Evolutionary conservation across 2,797 vertebrate species (phyloP).

Genomic region (Oryzias sinensis): DNA sequence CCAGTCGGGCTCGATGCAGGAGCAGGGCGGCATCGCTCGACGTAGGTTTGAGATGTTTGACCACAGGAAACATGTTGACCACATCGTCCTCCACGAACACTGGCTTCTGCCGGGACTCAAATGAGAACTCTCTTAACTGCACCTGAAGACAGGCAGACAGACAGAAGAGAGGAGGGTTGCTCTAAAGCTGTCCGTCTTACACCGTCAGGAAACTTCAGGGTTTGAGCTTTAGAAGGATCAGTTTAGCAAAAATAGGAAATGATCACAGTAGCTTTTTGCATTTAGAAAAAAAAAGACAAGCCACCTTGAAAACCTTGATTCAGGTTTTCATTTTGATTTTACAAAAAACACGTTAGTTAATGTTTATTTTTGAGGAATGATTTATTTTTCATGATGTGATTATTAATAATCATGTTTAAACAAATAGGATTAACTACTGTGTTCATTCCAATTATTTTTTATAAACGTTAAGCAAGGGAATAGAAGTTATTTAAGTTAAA

Average conservation of each 20-base stretch:
- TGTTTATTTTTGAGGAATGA: no score
- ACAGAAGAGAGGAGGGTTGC: not conserved
- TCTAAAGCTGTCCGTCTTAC: not conserved
- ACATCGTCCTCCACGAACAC: slow-evolving; percentile 91
- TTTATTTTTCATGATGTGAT: no score
- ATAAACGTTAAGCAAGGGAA: no score
- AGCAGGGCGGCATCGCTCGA: slow-evolving; percentile 87
- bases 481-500: not conserved
- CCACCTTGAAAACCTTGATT: not conserved
- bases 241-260: not conserved
- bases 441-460: no score
- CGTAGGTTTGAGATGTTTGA: slow-evolving; percentile 89
- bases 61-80: slow-evolving; percentile 94
- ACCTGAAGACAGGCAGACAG: slow-evolving; percentile 70
- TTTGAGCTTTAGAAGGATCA: not conserved
- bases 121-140: slow-evolving; percentile 90
- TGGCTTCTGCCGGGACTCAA: slow-evolving; percentile 87
- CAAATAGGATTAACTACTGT: no score
- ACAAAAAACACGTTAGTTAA: no score
- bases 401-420: no score
- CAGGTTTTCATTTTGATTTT: no score
- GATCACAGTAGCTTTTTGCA: not conserved
- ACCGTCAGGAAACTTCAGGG: no score
- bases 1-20: slow-evolving; percentile 87
- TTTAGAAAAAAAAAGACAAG: not conserved